phyloP scores from a whole-genome alignment of 2,797 vertebrate species.

The Enteromius viviparus region DNA sequence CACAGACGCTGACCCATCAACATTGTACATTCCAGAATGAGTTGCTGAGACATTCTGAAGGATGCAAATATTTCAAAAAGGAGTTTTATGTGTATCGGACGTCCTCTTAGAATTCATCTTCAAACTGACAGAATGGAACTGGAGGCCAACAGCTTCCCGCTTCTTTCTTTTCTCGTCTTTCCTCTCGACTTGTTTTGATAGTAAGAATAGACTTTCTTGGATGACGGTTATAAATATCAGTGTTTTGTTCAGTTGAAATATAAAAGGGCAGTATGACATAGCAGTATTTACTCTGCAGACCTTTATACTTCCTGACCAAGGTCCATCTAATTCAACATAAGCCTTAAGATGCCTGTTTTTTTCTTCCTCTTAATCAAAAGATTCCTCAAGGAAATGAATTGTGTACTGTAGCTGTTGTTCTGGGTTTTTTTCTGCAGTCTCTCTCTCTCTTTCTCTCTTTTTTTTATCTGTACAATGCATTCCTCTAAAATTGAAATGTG shows the following conservation, averaged over 20 bases:
- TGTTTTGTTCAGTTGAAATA: constrained; percentile 63
- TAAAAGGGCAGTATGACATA: constrained; percentile 62
- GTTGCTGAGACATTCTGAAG: constrained; percentile 65
- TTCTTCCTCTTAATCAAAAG: constrained; percentile 72
- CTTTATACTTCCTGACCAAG: constrained; percentile 63
- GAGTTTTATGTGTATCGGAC: constrained; percentile 49
- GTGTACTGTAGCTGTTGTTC: constrained; percentile 75
- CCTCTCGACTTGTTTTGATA: constrained; percentile 63
- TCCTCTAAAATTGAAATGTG: constrained; percentile 67
- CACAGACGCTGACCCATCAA: constrained; percentile 76
- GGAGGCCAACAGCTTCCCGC: constrained; percentile 59
- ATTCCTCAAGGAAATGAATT: constrained; percentile 73
- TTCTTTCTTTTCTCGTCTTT: constrained; percentile 62
- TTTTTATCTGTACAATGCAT: constrained; percentile 73
- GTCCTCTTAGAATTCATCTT: constrained; percentile 54
- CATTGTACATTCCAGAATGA: constrained; percentile 75
- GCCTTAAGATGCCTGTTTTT: constrained; percentile 79
- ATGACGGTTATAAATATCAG: constrained; percentile 64
- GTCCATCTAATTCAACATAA: constrained; percentile 72
- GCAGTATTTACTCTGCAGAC: constrained; percentile 64
- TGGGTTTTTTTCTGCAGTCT: constrained; percentile 68
- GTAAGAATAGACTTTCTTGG: constrained; percentile 64
- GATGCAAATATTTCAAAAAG: constrained; percentile 63
- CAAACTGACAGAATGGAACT: constrained; percentile 53
- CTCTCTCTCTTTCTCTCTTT: constrained; percentile 50